Conservation (phyloP, 2,888 invertebrate species). For the Tiphia femorata region DNA sequence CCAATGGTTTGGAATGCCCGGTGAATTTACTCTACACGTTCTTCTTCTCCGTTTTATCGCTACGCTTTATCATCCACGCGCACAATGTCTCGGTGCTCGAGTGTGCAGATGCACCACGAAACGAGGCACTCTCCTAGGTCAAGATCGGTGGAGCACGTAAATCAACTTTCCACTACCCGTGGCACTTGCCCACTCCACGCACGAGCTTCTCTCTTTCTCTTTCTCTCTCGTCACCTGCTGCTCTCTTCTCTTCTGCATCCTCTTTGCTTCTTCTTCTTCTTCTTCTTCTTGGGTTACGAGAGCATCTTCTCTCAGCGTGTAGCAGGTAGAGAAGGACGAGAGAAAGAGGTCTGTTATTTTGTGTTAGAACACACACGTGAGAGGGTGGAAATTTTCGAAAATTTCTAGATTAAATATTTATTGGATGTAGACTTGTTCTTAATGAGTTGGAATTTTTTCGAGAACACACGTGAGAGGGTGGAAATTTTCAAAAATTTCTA, state of each 20-base stretch:
- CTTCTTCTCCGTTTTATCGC: not conserved
- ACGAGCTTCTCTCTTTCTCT: not conserved
- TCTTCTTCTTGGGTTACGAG: not conserved
- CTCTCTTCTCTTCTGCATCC: not conserved
- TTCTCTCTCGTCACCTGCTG: not conserved
- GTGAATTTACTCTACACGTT: not conserved
- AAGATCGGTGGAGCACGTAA: conserved; percentile 55
- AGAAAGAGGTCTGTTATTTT: too few relatives aligned
- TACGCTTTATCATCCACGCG: not conserved
- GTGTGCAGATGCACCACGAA: too few relatives aligned
- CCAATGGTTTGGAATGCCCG: too few relatives aligned
- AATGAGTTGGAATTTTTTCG: too few relatives aligned
- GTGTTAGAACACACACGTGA: too few relatives aligned
- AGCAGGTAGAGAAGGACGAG: too few relatives aligned
- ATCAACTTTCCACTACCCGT: conserved; percentile 50
- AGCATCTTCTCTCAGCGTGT: not conserved
- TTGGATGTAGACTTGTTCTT: too few relatives aligned
- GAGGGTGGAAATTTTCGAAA: too few relatives aligned
- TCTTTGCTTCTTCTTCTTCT: not conserved
- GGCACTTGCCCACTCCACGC: not conserved
- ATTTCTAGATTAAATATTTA: too few relatives aligned
- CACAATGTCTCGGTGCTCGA: too few relatives aligned
- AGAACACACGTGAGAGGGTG: too few relatives aligned
- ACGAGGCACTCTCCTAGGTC: conserved; percentile 50
- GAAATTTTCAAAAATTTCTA: too few relatives aligned